A percentile compares a stretch with the other conserved stretches of the same genome.
phyloP scores from a whole-genome alignment of 2,797 vertebrate species.

The Leptatherina wallacei region DNA sequence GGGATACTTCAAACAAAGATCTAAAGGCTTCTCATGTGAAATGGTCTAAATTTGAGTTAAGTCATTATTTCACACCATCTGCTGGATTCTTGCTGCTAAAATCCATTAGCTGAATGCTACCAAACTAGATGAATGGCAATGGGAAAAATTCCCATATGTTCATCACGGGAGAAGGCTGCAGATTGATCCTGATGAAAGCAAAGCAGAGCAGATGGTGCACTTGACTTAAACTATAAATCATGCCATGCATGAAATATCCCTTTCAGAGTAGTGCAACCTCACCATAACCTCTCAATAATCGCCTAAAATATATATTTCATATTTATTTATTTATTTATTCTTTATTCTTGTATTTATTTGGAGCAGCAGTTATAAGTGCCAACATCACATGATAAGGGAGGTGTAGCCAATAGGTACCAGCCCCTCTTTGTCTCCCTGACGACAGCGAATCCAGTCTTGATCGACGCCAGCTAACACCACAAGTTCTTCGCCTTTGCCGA shows the following conservation, averaged over 20 bases:
- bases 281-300: conserved; percentile 62
- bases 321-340: conserved; percentile 29
- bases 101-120: conserved; percentile 67
- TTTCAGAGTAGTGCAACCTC: conserved; percentile 66
- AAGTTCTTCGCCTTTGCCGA: conserved; percentile 91
- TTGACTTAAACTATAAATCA: conserved; percentile 60
- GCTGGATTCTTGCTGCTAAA: conserved; percentile 60
- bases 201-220: conserved; percentile 70
- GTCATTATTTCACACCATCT: conserved; percentile 74
- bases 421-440: conserved; percentile 87
- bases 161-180: conserved; percentile 53
- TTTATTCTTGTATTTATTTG: conserved; percentile 51
- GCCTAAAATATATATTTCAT: conserved; percentile 64
- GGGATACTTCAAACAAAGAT: conserved; percentile 66
- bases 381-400: conserved; percentile 91
- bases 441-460: conserved; percentile 95
- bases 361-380: conserved; percentile 55
- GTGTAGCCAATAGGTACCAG: conserved; percentile 96
- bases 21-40: conserved; percentile 47
- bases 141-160: conserved; percentile 64
- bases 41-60: conserved; percentile 61
- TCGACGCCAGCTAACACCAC: conserved; percentile 88
- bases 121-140: conserved; percentile 62
- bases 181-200: conserved; percentile 53
- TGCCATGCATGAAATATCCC: conserved; percentile 68